Base-by-base conservation (phyloP, 2,888 invertebrate genomes). In the Lampropteryx suffumata region DNA sequence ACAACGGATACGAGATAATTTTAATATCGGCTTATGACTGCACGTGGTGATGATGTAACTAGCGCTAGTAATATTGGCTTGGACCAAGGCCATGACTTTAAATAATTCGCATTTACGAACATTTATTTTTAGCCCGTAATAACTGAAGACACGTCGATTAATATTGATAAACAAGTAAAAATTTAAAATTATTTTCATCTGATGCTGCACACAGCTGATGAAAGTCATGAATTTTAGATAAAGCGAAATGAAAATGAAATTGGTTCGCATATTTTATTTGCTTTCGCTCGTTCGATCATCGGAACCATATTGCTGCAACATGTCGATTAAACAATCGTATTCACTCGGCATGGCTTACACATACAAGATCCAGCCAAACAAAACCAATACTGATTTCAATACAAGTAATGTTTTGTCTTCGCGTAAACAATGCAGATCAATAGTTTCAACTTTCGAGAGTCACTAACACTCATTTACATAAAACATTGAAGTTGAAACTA, bases 361-460 rank as follows among this genome's bases (percentile, higher is more conserved):
- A 44, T 21, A 30, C 30, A 34, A 43, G 28, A 35, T 65, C 3
- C 4, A 62, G 65, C 67, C 48, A 43, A 49, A 42, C 39, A 41
- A 26, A 42, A 28, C 12, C 39, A 47, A 37, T 48, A 11, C 24
- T 47, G 46, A 35, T 52, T 33, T 64, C 55, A 61, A 37, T 14
- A 40, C 41, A 36, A 55, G 59, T 41, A 51, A 58, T 55, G 48
- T 41, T 52, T 61, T 64, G 66, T 55, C 69, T 32, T 56, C 59
- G 54, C 40, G 40, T 21, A 51, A 73, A 71, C 55, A 55, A 55
- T 50, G 50, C 52, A 42, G 41, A 36, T 35, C 41, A 53, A 56
- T 82, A 80, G 84, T 80, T 85, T 83, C 72, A 81, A 81, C 73
- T 42, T 39, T 55, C 40, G 35, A 45, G 55, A 43, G 43, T 57